phyloP scores from a whole-genome alignment of 2,113 vertebrate genomes.

The Mustelus asterias region DNA sequence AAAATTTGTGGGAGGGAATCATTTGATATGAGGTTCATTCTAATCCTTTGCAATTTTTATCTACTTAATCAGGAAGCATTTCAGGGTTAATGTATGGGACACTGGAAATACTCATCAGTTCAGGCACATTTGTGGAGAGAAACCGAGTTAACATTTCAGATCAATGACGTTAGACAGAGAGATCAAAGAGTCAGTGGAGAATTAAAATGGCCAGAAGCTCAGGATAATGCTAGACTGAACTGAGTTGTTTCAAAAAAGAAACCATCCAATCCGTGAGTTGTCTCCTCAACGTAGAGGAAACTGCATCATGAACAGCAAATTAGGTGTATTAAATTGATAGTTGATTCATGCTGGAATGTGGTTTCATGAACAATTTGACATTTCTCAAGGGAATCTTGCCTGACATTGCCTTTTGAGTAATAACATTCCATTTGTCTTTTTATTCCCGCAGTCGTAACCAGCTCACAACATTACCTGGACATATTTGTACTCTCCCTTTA shows the following conservation, averaged over 20 bases:
- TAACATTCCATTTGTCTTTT: conserved; percentile 29
- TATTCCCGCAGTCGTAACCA: conserved; percentile 79
- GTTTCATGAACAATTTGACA: neutral
- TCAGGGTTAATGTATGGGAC: neutral
- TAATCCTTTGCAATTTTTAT: neutral
- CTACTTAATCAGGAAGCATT: neutral
- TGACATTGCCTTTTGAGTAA: neutral
- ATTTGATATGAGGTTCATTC: neutral
- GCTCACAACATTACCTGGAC: conserved; percentile 75
- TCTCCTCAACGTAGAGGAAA: neutral
- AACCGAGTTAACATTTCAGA: too few relatives aligned
- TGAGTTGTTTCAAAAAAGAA: neutral
- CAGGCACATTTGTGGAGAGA: neutral
- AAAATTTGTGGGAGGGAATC: neutral
- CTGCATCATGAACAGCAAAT: neutral
- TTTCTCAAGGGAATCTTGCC: neutral
- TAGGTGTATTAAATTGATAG: neutral
- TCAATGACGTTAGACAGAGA: neutral
- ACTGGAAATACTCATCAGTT: neutral
- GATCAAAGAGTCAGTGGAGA: neutral
- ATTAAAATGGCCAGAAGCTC: neutral
- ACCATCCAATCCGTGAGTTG: neutral
- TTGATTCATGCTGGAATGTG: neutral
- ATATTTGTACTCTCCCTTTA: conserved; percentile 81
- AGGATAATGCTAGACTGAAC: neutral